Conservation (phyloP, 64 coral and sea anemone genomes). For the Actinia equina region DNA sequence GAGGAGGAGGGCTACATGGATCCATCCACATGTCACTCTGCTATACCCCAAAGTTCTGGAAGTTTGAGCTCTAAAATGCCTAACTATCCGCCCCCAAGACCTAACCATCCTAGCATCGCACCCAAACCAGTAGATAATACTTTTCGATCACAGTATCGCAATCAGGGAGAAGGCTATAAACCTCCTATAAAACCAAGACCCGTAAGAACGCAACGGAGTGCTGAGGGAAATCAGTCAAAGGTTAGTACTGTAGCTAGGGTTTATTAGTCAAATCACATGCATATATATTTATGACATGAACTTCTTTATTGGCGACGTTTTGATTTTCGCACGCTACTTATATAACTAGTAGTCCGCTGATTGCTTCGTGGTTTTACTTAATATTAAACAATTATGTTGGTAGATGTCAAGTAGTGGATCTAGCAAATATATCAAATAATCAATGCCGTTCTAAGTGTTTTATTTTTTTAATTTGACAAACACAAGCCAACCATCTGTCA, state of each 20-base stretch:
- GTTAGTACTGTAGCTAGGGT: neutral
- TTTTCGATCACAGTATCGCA: conserved; percentile 7
- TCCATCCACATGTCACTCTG: conserved; percentile 53
- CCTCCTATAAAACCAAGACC: conserved; percentile 4
- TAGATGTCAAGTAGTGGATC: too few species aligned
- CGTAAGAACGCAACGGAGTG: neutral
- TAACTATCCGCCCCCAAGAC: conserved; percentile 87
- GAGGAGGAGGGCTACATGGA: conserved; percentile 81
- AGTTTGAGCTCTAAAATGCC: conserved; percentile 59
- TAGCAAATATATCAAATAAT: too few species aligned
- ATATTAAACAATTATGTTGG: too few species aligned
- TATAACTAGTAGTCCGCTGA: too few species aligned
- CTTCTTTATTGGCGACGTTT: too few species aligned
- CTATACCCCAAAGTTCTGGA: conserved; percentile 23
- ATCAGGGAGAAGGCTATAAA: neutral
- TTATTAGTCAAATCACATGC: too few species aligned
- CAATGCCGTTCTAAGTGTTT: too few species aligned
- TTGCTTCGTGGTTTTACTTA: too few species aligned
- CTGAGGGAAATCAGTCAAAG: neutral
- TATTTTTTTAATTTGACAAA: too few species aligned
- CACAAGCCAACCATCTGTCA: too few species aligned
- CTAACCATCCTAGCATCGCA: conserved; percentile 59
- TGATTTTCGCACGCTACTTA: too few species aligned
- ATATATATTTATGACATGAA: too few species aligned
- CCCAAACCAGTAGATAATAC: neutral